Conservation (phyloP, 2,888 invertebrate genomes). For the Cephus rjabovi region DNA sequence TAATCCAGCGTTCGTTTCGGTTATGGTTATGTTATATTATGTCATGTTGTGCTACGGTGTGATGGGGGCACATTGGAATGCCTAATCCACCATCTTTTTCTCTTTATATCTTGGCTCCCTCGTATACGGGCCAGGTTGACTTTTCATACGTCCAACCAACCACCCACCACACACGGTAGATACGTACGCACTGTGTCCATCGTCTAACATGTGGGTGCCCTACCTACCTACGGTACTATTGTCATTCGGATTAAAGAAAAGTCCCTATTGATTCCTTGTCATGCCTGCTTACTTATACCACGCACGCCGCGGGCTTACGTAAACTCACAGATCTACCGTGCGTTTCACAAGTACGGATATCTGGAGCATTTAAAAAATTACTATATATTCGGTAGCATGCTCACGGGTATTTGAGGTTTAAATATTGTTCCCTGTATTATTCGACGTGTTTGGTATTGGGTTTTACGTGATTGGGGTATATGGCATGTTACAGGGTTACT, state of each 20-base stretch:
- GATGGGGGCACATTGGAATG: slow-evolving; percentile 6
- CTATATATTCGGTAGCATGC: too few relatives aligned
- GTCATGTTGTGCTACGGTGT: background rate
- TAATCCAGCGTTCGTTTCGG: slow-evolving; percentile 4
- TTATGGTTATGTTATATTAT: background rate
- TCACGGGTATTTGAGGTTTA: too few relatives aligned
- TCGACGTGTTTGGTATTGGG: too few relatives aligned
- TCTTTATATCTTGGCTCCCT: background rate
- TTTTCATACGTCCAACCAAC: background rate
- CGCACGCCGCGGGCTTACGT: slow-evolving; percentile 10
- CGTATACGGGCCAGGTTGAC: too few relatives aligned
- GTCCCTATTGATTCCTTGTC: slow-evolving; percentile 20
- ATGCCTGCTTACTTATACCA: slow-evolving; percentile 12
- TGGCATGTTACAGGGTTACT: too few relatives aligned
- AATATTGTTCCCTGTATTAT: too few relatives aligned
- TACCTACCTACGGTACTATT: slow-evolving; percentile 13
- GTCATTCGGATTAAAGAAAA: slow-evolving; percentile 24
- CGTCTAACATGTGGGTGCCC: slow-evolving; percentile 9
- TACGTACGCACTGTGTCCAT: slow-evolving; percentile 10
- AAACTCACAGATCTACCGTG: background rate
- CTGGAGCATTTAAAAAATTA: too few relatives aligned
- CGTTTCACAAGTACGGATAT: too few relatives aligned
- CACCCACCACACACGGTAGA: slow-evolving; percentile 3
- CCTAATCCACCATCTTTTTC: background rate
- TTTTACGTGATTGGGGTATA: too few relatives aligned